phyloP scores from a whole-genome alignment of 2,888 invertebrate genomes.

The Drosophila putrida region DNA sequence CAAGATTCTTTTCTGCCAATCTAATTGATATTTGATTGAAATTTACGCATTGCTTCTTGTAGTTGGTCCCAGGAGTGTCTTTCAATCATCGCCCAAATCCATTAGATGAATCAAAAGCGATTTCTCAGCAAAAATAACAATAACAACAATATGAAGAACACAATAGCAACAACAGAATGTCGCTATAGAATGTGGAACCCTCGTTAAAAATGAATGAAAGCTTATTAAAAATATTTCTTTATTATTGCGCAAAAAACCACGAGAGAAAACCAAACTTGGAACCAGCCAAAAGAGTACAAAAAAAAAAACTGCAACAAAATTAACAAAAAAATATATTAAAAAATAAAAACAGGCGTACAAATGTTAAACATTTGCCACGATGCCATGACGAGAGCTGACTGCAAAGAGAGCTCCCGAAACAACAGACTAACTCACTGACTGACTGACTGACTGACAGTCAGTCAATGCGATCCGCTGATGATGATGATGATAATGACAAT shows the following conservation, averaged over 20 bases:
- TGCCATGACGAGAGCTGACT: conserved; percentile 77
- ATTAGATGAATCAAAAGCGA: conserved; percentile 76
- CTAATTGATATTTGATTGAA: conserved; percentile 64
- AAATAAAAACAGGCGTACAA: conserved; percentile 73
- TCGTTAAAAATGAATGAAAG: conserved; percentile 81
- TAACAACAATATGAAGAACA: conserved; percentile 33
- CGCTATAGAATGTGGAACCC: conserved; percentile 75
- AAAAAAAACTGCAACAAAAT: conserved; percentile 19
- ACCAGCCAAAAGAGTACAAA: conserved; percentile 13
- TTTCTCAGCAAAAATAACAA: conserved; percentile 47
- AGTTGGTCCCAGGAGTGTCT: conserved; percentile 63
- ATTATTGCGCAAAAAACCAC: conserved; percentile 59
- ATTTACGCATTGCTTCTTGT: conserved; percentile 38
- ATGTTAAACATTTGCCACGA: conserved; percentile 82
- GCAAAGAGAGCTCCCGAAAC: conserved; percentile 50
- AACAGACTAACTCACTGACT: conserved; percentile 11
- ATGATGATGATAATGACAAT: conserved; percentile 61
- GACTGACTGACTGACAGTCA: conserved; percentile 41
- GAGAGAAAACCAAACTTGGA: conserved; percentile 38
- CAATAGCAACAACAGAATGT: conserved; percentile 63
- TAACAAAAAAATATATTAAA: conserved; percentile 25
- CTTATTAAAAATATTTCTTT: conserved; percentile 82
- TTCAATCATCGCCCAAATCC: conserved; percentile 59
- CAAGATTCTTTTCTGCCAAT: neutral
- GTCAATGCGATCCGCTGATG: conserved; percentile 48